A percentile compares a stretch with the other conserved stretches of the same genome.
phyloP scores from a whole-genome alignment of 1,140 invertebrate species.

The Lamellibrachia luymesi region DNA sequence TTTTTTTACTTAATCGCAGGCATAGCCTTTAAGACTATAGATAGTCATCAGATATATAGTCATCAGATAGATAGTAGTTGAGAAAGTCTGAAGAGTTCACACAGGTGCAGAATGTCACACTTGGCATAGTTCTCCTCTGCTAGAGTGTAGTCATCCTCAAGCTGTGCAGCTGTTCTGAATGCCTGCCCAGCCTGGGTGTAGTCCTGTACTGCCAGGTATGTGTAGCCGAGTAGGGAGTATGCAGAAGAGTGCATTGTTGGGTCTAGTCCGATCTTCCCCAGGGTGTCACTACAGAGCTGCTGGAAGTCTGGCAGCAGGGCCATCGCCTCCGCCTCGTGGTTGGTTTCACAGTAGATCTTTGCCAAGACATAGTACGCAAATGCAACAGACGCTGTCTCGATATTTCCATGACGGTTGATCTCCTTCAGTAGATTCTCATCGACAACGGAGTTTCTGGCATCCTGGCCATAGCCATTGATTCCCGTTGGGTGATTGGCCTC shows the following conservation, averaged over 20 bases:
- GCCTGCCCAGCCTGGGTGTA: not conserved
- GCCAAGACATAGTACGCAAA: not conserved
- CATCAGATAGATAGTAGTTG: not conserved
- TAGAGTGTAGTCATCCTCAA: not conserved
- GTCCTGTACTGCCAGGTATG: not conserved
- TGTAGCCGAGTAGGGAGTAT: not conserved
- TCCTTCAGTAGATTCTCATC: not conserved
- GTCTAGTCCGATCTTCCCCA: not conserved
- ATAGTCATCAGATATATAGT: too few relatives aligned
- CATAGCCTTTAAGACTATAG: too few relatives aligned
- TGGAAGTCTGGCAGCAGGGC: not conserved
- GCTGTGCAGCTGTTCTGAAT: not conserved
- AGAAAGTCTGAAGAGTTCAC: too few relatives aligned
- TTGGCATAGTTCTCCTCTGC: not conserved
- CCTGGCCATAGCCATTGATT: not conserved
- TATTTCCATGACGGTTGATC: not conserved
- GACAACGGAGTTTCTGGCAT: too few relatives aligned
- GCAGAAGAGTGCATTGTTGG: not conserved
- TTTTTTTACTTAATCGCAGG: too few relatives aligned
- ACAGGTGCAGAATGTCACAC: not conserved
- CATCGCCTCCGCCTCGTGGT: not conserved
- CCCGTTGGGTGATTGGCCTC: not conserved
- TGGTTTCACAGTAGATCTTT: not conserved
- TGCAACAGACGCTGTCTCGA: not conserved
- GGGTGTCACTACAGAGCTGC: not conserved